Evolutionary conservation across 2,888 invertebrate genomes (phyloP), one percentile per base, ranked within the genome.

Genomic region (Lucinisca nassula): DNA sequence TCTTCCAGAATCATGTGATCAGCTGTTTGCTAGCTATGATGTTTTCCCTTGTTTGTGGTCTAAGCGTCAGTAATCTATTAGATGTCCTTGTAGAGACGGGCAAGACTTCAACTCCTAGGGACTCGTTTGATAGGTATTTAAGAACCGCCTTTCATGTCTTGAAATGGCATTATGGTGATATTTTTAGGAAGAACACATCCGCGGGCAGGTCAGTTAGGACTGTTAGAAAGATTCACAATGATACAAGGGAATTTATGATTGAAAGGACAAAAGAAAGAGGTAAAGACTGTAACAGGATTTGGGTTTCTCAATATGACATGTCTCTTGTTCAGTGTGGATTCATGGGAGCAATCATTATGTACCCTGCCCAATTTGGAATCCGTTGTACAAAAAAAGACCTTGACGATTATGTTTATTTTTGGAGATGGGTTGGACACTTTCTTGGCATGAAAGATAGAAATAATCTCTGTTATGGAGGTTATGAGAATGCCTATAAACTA

Each of bases 241-340:
- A 97, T 30, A 96, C 97, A 87, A 96, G 97, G 40, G 95, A 94
- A 12, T 95, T 96, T 17, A 92, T 97, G 91, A 81, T 82, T 1
- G 51, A 79, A 0, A 79, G 82, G 37, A 82, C 92, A 3, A 37
- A 37, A 17, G 96, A 96, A 0, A 96, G 97, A 8, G 74, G 49
- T 8, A 40, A 38, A 17, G 45, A 51, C 35, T 17, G 21, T 8
- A 84, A 58, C 1, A 27, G 4, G n/a, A 67, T 92, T 10, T 96
- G 97, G 51, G 97, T 98, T 49, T 97, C 98, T 0, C 99, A 99
- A 95, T 97, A 98, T 90, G 98, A 98, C 95, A 97, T 99, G 97
- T 98, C 98, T 0, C 95, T 98, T 14, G 98, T 98, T 0, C 98
- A 98, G 96, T 98, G 98, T 95, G 98, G 98, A 2, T 99, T 99